Evolutionary conservation across 2,888 invertebrate genomes (phyloP), one percentile per base, ranked within the genome.

Genomic region (Dione juno): DNA sequence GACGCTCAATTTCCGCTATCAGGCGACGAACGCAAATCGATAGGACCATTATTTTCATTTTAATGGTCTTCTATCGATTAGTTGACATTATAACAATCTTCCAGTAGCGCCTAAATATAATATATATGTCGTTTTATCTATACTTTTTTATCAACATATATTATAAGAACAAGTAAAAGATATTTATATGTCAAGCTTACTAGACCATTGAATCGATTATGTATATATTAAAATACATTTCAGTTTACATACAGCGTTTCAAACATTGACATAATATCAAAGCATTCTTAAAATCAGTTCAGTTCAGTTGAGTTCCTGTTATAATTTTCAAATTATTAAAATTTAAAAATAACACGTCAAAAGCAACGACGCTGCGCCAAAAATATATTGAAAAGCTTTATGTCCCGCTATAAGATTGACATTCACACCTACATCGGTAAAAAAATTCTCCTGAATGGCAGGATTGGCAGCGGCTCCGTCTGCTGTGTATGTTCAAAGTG

Each of bases 1-100:
- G 70, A 59, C 64, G 70, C 52, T 53, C 59, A 67, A 74, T 70
- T 72, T 70, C 74, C 74, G 72, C 58, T 70, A 74, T 70, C 50
- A 43, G 57, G 57, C 50, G 48, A 71, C 73, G 68, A 68, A 68
- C 57, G 41, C 67, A 43, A 68, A 73, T 73, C 68, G 68, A 71
- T 68, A 68, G 40, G 9, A 37, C 54, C 40, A 41, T 64, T 59
- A 28, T 45, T n/a, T 10, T 37, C 50, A 50, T 57, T 53, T 37
- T 16, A 57, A 40, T 57, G 16, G 57, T 2, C 13, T 2, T 37
- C 5, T 57, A 11, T 37, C 37, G 16, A 13, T 21, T 50, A 50
- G 11, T 21, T 48, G 0, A 16, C 9, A 48, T 16, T 48, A 16
- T n/a, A n/a, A n/a, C 1, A 9, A 9, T 16, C 48, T 3, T 5